Conservation (phyloP, 2,797 vertebrate genomes). For the Phalanger gymnotis region DNA sequence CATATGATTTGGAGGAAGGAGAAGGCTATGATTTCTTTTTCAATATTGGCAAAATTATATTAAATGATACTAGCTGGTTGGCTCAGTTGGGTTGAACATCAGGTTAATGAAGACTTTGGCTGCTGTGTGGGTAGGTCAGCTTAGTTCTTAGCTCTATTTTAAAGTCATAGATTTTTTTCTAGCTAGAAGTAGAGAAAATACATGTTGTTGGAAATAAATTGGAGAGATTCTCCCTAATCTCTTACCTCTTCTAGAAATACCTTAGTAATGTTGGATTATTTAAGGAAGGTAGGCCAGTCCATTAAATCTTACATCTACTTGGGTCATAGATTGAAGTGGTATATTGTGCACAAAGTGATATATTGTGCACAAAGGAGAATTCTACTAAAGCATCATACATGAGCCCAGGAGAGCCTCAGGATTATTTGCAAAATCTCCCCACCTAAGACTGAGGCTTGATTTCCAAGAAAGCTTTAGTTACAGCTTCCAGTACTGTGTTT, state of each 20-base stretch:
- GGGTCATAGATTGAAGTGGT: conserved; percentile 24
- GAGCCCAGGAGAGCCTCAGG: background rate
- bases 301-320: conserved; percentile 4
- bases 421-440: background rate
- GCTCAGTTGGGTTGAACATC: background rate
- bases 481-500: conserved; percentile 42
- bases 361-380: background rate
- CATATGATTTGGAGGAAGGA: background rate
- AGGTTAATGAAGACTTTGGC: background rate
- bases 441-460: conserved; percentile 1
- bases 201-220: background rate
- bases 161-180: background rate
- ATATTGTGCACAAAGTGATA: background rate
- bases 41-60: background rate
- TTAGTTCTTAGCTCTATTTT: background rate
- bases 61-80: background rate
- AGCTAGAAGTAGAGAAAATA: background rate
- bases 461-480: conserved; percentile 53
- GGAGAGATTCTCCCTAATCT: background rate
- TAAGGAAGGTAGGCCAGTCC: background rate
- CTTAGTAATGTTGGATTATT: background rate
- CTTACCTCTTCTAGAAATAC: background rate
- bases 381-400: background rate
- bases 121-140: background rate
- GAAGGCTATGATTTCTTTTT: background rate